These are phyloP conservation scores for Dromococcyx pavoninus DNA, from an alignment of 2,797 vertebrate species.

Conservation along the genomic window DNA sequence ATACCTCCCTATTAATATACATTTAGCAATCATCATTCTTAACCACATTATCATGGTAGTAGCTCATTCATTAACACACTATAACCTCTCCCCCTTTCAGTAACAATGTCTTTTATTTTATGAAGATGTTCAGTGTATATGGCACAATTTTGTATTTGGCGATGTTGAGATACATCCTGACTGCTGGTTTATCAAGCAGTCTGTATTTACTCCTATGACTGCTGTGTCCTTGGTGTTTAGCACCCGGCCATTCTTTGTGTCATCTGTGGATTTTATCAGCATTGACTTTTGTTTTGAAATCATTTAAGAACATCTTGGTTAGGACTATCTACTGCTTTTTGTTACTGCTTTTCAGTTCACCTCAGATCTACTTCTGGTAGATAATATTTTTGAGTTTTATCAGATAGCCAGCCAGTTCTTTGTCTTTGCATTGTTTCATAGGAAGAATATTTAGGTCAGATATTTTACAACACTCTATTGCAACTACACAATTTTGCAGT, in stretches of 20 bases:
- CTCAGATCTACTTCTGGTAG: not conserved
- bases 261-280: not conserved
- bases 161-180: not conserved
- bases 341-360: not conserved
- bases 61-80: not conserved
- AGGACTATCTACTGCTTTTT: not conserved
- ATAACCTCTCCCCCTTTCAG: not conserved
- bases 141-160: not conserved
- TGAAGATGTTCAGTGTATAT: not conserved
- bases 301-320: not conserved
- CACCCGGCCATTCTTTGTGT: not conserved
- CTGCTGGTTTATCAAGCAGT: not conserved
- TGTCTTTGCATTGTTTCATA: not conserved
- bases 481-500: not conserved
- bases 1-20: not conserved
- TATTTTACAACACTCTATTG: not conserved
- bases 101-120: not conserved
- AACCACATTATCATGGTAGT: not conserved
- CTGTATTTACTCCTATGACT: not conserved
- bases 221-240: not conserved
- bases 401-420: not conserved
- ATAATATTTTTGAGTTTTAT: not conserved
- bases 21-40: not conserved
- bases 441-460: not conserved
- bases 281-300: not conserved